A percentile compares a stretch with the other conserved stretches of the same genome.
Evolutionary conservation across 2,888 invertebrate genomes (phyloP).

Genomic region (Agonopterix alstromeriana): DNA sequence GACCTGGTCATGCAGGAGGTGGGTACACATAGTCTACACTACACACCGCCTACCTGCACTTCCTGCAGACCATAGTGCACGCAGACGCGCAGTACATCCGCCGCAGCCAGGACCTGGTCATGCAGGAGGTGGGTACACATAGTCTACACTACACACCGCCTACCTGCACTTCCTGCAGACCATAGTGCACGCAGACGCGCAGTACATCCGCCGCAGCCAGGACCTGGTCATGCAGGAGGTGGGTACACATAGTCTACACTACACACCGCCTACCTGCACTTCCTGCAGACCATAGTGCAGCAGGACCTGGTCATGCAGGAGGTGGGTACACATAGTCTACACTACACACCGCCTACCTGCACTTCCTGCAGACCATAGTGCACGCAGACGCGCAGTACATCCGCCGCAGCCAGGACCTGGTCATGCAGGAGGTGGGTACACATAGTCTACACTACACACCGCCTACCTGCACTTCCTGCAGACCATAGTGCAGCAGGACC

Average conservation of each 20-base stretch:
- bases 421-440: constrained; percentile 97
- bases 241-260: too few relatives aligned
- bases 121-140: constrained; percentile 97
- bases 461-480: constrained; percentile 95
- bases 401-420: constrained; percentile 96
- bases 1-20: constrained; percentile 99
- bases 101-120: constrained; percentile 97
- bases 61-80: constrained; percentile 95
- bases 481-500: constrained; percentile 97
- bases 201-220: constrained; percentile 96
- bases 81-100: constrained; percentile 97
- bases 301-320: constrained; percentile 99
- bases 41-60: constrained; percentile 95
- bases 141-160: too few relatives aligned
- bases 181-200: constrained; percentile 96
- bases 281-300: constrained; percentile 95
- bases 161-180: constrained; percentile 96
- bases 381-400: constrained; percentile 97
- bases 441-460: too few relatives aligned
- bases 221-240: constrained; percentile 99
- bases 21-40: too few relatives aligned
- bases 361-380: constrained; percentile 96
- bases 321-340: too few relatives aligned
- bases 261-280: constrained; percentile 95
- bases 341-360: constrained; percentile 95